Evolutionary conservation across 2,113 vertebrate species (phyloP).

Genomic region (Sphyrna mokarran): DNA sequence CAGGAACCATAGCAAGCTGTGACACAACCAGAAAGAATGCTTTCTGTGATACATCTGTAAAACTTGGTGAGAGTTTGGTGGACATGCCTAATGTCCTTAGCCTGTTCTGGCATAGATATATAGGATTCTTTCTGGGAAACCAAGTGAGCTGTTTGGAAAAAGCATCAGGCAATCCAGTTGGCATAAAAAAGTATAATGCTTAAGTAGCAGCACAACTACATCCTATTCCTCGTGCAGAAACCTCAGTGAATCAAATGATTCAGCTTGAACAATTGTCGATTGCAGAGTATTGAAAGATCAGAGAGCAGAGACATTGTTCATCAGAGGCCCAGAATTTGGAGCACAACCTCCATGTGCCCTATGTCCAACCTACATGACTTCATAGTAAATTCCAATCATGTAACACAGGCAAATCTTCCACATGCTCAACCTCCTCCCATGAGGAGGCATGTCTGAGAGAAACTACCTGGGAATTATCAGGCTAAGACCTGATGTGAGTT

Average conservation of each 20-base stretch:
- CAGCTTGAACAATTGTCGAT: not conserved
- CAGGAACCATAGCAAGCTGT: too few relatives aligned
- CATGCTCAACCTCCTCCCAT: not conserved
- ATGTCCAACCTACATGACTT: not conserved
- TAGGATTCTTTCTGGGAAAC: not conserved
- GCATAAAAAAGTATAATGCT: not conserved
- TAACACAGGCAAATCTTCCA: not conserved
- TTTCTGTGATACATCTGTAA: too few relatives aligned
- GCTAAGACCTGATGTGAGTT: not conserved
- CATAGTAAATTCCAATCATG: not conserved
- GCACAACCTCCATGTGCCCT: not conserved
- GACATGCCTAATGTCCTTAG: not conserved
- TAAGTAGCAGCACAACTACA: not conserved
- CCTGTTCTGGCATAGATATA: not conserved
- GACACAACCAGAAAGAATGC: too few relatives aligned
- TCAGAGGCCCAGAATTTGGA: not conserved
- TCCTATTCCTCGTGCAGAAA: not conserved
- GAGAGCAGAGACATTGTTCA: not conserved
- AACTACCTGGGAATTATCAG: not conserved
- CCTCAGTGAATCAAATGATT: not conserved
- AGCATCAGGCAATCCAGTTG: not conserved
- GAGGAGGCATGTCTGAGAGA: not conserved
- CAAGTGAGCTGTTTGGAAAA: not conserved
- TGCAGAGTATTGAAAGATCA: not conserved
- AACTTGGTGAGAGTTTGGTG: too few relatives aligned